Percentiles rank a stretch among this genome's conserved stretches.
Evolutionary conservation across 1,140 invertebrate species (phyloP).

Genomic region (Temnothorax longispinosus): DNA sequence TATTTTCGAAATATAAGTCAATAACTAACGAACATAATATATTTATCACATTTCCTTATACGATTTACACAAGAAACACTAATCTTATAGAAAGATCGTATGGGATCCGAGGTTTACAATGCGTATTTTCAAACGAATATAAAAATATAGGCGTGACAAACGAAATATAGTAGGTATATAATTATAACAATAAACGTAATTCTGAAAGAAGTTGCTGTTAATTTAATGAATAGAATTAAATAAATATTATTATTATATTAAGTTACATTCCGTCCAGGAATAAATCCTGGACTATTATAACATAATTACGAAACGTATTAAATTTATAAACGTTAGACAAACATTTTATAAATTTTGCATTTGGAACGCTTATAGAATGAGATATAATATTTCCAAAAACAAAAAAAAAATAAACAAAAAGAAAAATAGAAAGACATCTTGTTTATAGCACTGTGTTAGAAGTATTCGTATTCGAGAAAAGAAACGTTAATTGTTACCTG

Average conservation of each 20-base stretch:
- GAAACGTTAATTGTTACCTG: background rate
- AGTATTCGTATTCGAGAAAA: background rate
- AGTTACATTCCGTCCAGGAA: background rate
- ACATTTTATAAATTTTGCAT: conserved; percentile 10
- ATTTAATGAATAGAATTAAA: background rate
- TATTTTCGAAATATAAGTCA: background rate
- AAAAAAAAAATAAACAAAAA: background rate
- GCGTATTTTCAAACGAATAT: background rate
- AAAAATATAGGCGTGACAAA: background rate
- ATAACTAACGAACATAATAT: background rate
- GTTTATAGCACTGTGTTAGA: background rate
- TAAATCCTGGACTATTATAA: background rate
- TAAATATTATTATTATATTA: conserved; percentile 4
- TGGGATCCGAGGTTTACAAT: background rate
- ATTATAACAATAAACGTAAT: background rate
- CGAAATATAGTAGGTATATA: background rate
- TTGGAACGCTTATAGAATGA: background rate
- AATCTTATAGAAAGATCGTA: background rate
- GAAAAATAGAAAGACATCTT: no score
- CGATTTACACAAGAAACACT: background rate
- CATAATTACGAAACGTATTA: background rate
- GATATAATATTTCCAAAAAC: background rate
- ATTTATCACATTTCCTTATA: background rate
- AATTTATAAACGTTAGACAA: background rate
- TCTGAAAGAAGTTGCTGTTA: background rate